phyloP scores from a whole-genome alignment of 2,888 invertebrate genomes.

The Synanthedon tipuliformis region DNA sequence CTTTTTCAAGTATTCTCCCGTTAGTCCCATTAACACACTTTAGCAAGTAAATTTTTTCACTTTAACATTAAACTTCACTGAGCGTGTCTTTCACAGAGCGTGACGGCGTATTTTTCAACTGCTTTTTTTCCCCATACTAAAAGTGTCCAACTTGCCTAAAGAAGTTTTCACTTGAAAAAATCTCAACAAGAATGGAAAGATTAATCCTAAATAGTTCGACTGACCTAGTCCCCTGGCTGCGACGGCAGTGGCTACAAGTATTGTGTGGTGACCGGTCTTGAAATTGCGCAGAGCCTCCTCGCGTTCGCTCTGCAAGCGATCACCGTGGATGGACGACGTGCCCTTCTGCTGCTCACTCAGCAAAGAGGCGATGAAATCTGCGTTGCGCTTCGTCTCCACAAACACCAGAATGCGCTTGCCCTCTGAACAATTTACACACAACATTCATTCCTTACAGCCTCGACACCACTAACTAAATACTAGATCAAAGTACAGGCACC shows the following conservation, averaged over 20 bases:
- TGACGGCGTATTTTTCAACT: no score
- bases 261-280: constrained; percentile 77
- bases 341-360: constrained; percentile 84
- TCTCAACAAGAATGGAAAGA: no score
- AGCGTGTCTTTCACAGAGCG: no score
- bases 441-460: neutral
- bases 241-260: constrained; percentile 95
- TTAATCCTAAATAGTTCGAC: neutral
- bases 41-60: no score
- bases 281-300: constrained; percentile 95
- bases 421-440: constrained; percentile 19
- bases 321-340: constrained; percentile 98
- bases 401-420: constrained; percentile 81
- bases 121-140: no score
- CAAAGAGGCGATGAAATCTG: constrained; percentile 89
- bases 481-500: no score
- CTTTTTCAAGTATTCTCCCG: no score
- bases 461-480: neutral
- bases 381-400: constrained; percentile 89
- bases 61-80: no score
- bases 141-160: no score
- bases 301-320: constrained; percentile 93
- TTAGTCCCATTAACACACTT: no score
- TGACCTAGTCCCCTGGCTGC: constrained; percentile 89
- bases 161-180: no score